Evolutionary conservation across 2,888 invertebrate species (phyloP), one percentile per base, ranked within the genome.

Genomic region (Periphyllus acericola): DNA sequence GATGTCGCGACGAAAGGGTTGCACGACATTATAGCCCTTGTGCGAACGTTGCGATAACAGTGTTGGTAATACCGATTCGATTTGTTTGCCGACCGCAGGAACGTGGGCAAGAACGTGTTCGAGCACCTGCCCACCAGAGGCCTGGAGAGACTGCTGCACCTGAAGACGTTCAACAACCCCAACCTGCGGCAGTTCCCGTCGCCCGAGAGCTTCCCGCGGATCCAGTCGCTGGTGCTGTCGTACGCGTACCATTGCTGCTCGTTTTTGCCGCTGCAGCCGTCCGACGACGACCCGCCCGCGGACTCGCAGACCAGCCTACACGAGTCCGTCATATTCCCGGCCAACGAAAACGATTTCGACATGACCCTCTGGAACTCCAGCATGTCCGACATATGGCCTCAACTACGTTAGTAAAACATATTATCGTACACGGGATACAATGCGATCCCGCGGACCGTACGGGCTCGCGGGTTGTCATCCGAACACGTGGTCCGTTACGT

Each of bases 221-320:
- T 98, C 89, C 95, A 93, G 89, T 91, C 91, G 3, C 91, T 94
- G 40, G 95, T 96, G 72, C 92, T 98, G 71, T 96, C 98, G 1
- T 98, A 98, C 92, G 98, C 98, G 90, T 99, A 98, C 92, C 98
- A 99, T 92, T 99, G 98, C 92, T 98, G 98, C 92, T 95, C 96
- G 89, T 98, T 96, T 92, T 92, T 96, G 91, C 95, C 95, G 78
- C 92, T 95, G 90, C 93, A 94, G 90, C 94, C 94, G 85, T 92
- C 91, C 90, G 91, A 90, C 89, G 90, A 89, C 0, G 93, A 93
- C n/a, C 93, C 92, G 8, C 92, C 91, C 79, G 92, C 92, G 0
- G 55, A 71, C 19, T 74, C 80, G 0, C 60, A 81, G 60, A 91
- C 93, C 90, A 86, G 87, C 40, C 91, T 94, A 88, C 92, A 94